Percentiles rank a stretch among this genome's conserved stretches.
phyloP scores from a whole-genome alignment of 2,888 invertebrate genomes.

The Clunio marinus region DNA sequence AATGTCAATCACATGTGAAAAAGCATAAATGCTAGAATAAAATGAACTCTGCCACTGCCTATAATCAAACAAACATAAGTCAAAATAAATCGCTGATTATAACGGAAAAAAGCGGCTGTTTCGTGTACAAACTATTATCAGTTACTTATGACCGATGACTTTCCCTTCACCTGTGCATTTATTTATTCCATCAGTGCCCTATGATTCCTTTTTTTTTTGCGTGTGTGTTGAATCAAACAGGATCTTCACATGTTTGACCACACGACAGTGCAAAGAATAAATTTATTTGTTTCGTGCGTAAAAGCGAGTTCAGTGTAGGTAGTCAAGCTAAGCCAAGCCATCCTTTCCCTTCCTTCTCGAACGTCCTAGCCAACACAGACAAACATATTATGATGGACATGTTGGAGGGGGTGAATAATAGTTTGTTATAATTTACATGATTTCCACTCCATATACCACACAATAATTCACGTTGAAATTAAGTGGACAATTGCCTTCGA shows the following conservation, averaged over 20 bases:
- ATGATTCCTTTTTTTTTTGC: conserved; percentile 6
- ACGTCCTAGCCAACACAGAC: conserved; percentile 22
- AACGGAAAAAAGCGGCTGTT: neutral
- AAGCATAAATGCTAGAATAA: no score
- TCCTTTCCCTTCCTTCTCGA: conserved; percentile 10
- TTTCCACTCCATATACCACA: conserved; percentile 22
- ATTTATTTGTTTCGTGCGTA: conserved; percentile 12
- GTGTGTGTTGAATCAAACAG: conserved; percentile 8
- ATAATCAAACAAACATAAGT: neutral
- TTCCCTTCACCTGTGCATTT: conserved; percentile 33
- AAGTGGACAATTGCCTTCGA: conserved; percentile 36
- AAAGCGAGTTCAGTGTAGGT: no score
- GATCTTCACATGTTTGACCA: conserved; percentile 39
- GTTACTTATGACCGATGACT: conserved; percentile 36
- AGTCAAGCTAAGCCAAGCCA: conserved; percentile 17
- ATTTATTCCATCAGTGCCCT: conserved; percentile 22
- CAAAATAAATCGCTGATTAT: conserved; percentile 15
- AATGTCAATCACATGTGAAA: no score
- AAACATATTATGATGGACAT: neutral
- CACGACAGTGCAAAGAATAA: conserved; percentile 1
- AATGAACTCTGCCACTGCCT: neutral
- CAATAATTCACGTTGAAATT: conserved; percentile 23
- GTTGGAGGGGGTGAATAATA: conserved; percentile 21
- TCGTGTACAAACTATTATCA: conserved; percentile 27
- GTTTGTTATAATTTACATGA: conserved; percentile 12